These are phyloP conservation scores for Clamator glandarius DNA, from an alignment of 2,797 vertebrate species.

Conservation along the genomic window DNA sequence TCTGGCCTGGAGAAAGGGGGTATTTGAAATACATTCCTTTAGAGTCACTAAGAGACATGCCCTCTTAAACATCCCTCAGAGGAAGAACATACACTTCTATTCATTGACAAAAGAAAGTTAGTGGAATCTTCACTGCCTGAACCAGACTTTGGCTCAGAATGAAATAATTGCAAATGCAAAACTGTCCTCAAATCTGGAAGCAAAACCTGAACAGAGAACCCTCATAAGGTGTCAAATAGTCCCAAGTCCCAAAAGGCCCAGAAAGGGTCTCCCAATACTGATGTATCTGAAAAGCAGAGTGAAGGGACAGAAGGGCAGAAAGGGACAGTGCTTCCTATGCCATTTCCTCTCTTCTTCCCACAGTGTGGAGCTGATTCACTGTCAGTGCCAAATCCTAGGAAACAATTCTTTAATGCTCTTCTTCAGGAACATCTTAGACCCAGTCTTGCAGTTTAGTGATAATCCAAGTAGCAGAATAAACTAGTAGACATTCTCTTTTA, in stretches of 20 bases:
- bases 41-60: not conserved
- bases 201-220: not conserved
- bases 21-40: not conserved
- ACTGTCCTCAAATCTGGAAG: not conserved
- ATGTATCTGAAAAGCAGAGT: not conserved
- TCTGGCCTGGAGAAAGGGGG: not conserved
- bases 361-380: not conserved
- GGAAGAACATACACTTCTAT: not conserved
- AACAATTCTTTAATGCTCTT: not conserved
- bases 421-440: not conserved
- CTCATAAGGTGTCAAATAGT: not conserved
- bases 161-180: not conserved
- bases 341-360: not conserved
- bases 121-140: not conserved
- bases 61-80: not conserved
- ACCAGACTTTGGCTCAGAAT: not conserved
- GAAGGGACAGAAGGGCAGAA: not conserved
- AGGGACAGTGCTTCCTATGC: not conserved
- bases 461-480: not conserved
- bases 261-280: not conserved
- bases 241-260: not conserved
- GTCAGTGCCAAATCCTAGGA: not conserved
- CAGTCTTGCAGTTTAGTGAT: not conserved
- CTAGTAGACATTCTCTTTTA: not conserved
- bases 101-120: not conserved